Percentiles rank a stretch among this genome's conserved stretches.
These are phyloP conservation scores for Agrilus biguttatus DNA, from an alignment of 2,888 invertebrate genomes.

Conservation along the genomic window DNA sequence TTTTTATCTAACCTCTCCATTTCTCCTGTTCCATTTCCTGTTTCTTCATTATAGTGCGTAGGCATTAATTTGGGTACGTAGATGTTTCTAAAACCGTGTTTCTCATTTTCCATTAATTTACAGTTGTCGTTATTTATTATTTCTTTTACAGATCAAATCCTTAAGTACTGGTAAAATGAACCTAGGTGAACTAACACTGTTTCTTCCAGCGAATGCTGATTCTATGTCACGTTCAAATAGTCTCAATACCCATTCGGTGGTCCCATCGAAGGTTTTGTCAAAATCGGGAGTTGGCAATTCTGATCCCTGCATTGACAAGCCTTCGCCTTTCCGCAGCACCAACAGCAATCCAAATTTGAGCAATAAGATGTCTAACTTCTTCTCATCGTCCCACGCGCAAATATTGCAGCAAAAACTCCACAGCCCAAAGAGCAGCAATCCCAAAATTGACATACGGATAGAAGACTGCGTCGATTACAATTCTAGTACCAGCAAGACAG, in stretches of 20 bases:
- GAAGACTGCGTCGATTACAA: conserved; percentile 15
- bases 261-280: conserved; percentile 2
- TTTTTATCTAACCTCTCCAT: too few relatives aligned
- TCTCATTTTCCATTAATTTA: too few relatives aligned
- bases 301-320: not conserved
- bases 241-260: conserved; percentile 15
- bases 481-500: not conserved
- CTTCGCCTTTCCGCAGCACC: not conserved
- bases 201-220: conserved; percentile 10
- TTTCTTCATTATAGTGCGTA: too few relatives aligned
- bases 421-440: conserved; percentile 20
- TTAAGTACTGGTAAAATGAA: conserved; percentile 25
- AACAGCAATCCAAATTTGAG: conserved; percentile 6
- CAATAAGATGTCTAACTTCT: conserved; percentile 34
- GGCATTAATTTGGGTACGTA: too few relatives aligned
- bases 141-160: conserved; percentile 16
- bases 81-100: too few relatives aligned
- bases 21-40: too few relatives aligned
- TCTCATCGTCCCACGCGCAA: conserved; percentile 55
- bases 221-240: conserved; percentile 19
- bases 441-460: conserved; percentile 26
- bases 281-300: not conserved
- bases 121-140: too few relatives aligned
- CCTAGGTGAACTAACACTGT: conserved; percentile 10
- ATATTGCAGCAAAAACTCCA: conserved; percentile 48